Evolutionary conservation across 2,797 vertebrate species (phyloP).

Genomic region (Aulostomus chinensis): DNA sequence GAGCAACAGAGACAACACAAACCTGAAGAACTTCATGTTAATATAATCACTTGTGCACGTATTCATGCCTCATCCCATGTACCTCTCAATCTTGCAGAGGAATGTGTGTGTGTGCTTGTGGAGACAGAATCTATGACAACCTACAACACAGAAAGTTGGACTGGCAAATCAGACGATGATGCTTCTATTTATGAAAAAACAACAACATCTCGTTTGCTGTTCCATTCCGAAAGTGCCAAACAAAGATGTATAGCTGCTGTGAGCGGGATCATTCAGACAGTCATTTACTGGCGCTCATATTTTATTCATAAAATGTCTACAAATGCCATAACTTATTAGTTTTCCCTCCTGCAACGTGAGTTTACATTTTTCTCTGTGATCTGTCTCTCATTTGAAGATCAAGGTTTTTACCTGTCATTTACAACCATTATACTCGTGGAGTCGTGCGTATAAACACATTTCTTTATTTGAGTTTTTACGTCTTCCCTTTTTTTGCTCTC

Average conservation of each 20-base stretch:
- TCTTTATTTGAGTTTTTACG: slow-evolving; percentile 44
- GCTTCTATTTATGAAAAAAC: too few species aligned
- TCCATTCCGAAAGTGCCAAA: too few species aligned
- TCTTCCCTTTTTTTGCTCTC: slow-evolving; percentile 50
- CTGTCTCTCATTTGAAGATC: slow-evolving; percentile 35
- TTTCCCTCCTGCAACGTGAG: slow-evolving; percentile 43
- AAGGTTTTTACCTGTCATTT: slow-evolving; percentile 6
- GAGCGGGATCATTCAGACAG: slow-evolving; percentile 48
- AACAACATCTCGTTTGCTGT: too few species aligned
- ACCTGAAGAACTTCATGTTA: slow-evolving; percentile 63
- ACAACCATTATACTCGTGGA: slow-evolving; percentile 2
- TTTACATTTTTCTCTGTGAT: slow-evolving; percentile 39
- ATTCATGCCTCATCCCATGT: slow-evolving; percentile 22
- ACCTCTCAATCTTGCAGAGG: slow-evolving; percentile 19
- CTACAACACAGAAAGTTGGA: too few species aligned
- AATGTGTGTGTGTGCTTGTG: slow-evolving; percentile 19
- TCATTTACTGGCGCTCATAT: slow-evolving; percentile 57
- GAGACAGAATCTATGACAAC: too few species aligned
- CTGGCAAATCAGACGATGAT: too few species aligned
- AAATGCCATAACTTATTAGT: slow-evolving; percentile 50
- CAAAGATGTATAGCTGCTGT: too few species aligned
- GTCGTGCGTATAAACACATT: slow-evolving; percentile 13
- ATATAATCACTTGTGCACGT: slow-evolving; percentile 50
- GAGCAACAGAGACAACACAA: slow-evolving; percentile 36
- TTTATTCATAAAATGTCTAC: slow-evolving; percentile 62